phyloP scores from a whole-genome alignment of 2,113 vertebrate genomes.

The Nyctereutes procyonoides region DNA sequence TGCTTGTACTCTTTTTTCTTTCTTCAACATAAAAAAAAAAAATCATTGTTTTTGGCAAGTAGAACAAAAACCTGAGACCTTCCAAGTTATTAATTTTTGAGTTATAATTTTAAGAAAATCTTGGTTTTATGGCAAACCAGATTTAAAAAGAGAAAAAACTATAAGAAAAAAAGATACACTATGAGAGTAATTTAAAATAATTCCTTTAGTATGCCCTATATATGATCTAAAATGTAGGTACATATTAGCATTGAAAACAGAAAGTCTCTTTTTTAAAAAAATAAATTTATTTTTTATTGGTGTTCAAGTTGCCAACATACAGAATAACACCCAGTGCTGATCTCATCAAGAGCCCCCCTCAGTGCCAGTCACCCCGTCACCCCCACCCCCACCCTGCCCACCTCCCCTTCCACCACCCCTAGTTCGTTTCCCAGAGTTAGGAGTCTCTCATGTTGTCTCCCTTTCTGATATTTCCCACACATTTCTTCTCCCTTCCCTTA shows the following conservation, averaged over 20 bases:
- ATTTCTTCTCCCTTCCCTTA: too few species aligned
- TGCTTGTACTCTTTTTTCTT: conserved; percentile 4
- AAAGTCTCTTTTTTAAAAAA: neutral
- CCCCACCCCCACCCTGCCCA: too few species aligned
- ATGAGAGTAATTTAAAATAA: neutral
- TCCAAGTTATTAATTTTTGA: neutral
- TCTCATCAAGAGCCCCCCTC: too few species aligned
- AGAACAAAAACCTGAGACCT: conserved; percentile 67
- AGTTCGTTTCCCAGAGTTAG: too few species aligned
- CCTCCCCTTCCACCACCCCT: too few species aligned
- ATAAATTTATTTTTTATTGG: too few species aligned
- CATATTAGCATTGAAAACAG: neutral
- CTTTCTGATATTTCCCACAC: too few species aligned
- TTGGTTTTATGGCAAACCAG: neutral
- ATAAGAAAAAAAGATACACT: neutral
- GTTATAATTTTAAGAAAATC: neutral
- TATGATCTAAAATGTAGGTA: neutral
- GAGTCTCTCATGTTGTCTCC: too few species aligned
- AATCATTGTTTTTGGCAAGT: conserved; percentile 60
- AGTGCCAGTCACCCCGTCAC: too few species aligned
- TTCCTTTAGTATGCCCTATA: neutral
- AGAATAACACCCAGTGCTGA: too few species aligned
- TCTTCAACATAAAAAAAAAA: conserved; percentile 57
- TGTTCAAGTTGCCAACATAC: too few species aligned
- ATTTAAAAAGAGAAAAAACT: neutral